These are phyloP conservation scores for Eubasilissa splendida DNA, from an alignment of 2,888 invertebrate genomes.

Conservation along the genomic window DNA sequence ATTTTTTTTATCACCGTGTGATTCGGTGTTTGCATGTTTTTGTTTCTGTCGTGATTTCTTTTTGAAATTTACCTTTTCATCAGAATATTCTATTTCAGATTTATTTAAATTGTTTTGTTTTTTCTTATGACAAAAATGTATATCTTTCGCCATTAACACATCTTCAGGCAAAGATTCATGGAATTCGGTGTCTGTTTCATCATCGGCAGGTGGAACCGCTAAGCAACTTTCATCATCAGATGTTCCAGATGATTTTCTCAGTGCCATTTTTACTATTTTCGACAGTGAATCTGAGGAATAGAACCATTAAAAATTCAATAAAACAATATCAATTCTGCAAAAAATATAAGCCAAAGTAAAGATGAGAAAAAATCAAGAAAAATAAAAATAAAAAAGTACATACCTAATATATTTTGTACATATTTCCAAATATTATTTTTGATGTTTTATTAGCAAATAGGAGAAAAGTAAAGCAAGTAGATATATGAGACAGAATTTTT, in stretches of 20 bases:
- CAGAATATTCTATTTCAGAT: slow-evolving; percentile 61
- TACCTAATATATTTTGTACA: neutral
- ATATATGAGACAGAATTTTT: too few relatives aligned
- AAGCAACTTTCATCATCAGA: slow-evolving; percentile 70
- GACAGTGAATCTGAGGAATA: slow-evolving; percentile 69
- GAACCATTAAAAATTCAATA: neutral
- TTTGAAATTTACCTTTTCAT: slow-evolving; percentile 58
- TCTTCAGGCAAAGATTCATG: slow-evolving; percentile 80
- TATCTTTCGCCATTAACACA: slow-evolving; percentile 72
- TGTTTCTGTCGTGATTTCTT: slow-evolving; percentile 60
- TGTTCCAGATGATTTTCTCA: slow-evolving; percentile 74
- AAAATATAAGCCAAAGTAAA: neutral
- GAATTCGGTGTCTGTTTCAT: slow-evolving; percentile 81
- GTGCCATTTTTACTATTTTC: slow-evolving; percentile 74
- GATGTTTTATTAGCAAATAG: neutral
- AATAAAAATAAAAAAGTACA: neutral
- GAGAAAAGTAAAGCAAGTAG: too few relatives aligned
- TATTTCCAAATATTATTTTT: neutral
- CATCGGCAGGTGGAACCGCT: slow-evolving; percentile 68
- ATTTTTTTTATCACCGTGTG: slow-evolving; percentile 59
- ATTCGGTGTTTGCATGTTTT: slow-evolving; percentile 63
- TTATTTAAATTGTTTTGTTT: slow-evolving; percentile 58
- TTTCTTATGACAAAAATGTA: slow-evolving; percentile 62
- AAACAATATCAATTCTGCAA: neutral
- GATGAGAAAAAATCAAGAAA: neutral